Evolutionary conservation across 2,888 invertebrate genomes (phyloP), one percentile per base, ranked within the genome.

Genomic region (Troides oblongomaculatus): DNA sequence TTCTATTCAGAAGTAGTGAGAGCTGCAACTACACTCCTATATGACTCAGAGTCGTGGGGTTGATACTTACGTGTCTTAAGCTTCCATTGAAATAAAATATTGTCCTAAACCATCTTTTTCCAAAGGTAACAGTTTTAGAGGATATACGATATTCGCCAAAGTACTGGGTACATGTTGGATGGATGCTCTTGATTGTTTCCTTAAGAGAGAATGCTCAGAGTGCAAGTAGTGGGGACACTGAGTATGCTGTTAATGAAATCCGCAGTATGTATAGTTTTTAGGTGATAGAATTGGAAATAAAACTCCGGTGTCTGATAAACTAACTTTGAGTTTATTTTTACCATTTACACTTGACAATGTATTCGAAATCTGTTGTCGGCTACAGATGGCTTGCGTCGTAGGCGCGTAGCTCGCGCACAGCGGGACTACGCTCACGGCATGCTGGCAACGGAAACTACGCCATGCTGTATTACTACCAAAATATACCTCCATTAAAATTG

Each of bases 271-370:
- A 12, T n/a, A n/a, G 53, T 53, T n/a, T 7, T 25, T 17, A 78
- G 18, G 43, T 46, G 65, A 57, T 23, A 2, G 30, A 46, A n/a
- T 61, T 72, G 82, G 87, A 85, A 92, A 92, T 92, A 79, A 92
- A 92, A 92, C 87, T 89, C 88, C 79, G 82, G 86, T 86, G 23
- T 93, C 91, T 93, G 93, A 93, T 93, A 93, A 93, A 93, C 93
- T 93, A 93, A 93, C 93, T 93, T 93, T 93, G 93, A 93, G 93
- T 93, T 93, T 93, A 93, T 93, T 93, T 91, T 93, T 93, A 93
- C 93, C 93, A 93, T 93, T 93, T 93, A 93, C 93, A 93, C 93
- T 93, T 93, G 93, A 93, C 93, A 93, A 92, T 93, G 92, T 92
- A 92, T 91, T 91, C 90, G 90, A 89, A 87, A 89, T 92, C 92